phyloP scores from a whole-genome alignment of 2,888 invertebrate genomes.

The Ichneumoninae sp. region DNA sequence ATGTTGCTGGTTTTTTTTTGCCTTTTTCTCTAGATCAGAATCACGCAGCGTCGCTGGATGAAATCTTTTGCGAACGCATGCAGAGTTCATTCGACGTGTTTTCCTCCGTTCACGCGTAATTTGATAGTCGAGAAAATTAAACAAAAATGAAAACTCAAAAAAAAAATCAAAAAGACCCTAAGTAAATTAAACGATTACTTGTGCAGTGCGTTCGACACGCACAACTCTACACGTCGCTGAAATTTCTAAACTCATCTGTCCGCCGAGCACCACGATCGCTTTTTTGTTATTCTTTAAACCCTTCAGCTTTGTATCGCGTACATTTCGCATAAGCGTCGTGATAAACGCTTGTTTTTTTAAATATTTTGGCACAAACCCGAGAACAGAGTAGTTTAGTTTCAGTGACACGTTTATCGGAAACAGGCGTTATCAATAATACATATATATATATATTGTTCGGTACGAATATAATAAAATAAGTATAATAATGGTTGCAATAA shows the following conservation, averaged over 20 bases:
- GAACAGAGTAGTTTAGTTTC: constrained; percentile 69
- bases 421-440: constrained; percentile 54
- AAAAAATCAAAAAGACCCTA: constrained; percentile 31
- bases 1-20: background rate
- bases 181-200: constrained; percentile 56
- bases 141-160: constrained; percentile 9
- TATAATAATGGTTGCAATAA: constrained; percentile 72
- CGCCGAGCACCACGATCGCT: constrained; percentile 53
- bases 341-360: constrained; percentile 18
- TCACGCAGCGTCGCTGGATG: constrained; percentile 19
- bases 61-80: constrained; percentile 29
- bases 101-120: constrained; percentile 33
- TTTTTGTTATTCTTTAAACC: constrained; percentile 1
- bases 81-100: constrained; percentile 35
- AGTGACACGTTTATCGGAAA: constrained; percentile 64
- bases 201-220: constrained; percentile 61
- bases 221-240: constrained; percentile 55
- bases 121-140: constrained; percentile 13
- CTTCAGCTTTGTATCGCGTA: constrained; percentile 17
- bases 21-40: constrained; percentile 12
- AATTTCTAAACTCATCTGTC: constrained; percentile 68
- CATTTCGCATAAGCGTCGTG: constrained; percentile 16
- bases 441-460: constrained; percentile 67
- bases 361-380: constrained; percentile 69
- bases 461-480: constrained; percentile 78